Base-by-base conservation (phyloP, 2,113 vertebrate species). In the Nettapus auritus region DNA sequence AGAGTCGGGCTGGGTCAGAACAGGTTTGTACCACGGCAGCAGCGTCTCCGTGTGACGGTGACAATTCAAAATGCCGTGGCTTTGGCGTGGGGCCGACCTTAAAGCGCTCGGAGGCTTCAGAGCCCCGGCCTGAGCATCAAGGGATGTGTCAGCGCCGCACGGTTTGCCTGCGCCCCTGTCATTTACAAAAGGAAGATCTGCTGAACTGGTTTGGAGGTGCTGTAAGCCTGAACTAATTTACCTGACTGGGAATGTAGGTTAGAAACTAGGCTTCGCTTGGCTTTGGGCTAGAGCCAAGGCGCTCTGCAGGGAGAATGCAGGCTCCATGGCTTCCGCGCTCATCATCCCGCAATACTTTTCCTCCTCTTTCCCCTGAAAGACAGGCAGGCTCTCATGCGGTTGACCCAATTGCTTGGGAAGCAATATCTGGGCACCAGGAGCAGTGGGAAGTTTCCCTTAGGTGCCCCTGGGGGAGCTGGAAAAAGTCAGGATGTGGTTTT, bases 211-310 rank as follows among this genome's bases (percentile, higher is more conserved):
- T 93, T 90, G 90, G 57, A 84, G 63, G 52, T 93, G 80, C 84
- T 95, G 52, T 50, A 90, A 90, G 69, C 87, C 83, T 88, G 87
- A 77, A 80, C 88, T 95, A 76, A 88, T 95, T 93, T 90, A 95
- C 87, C 94, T 88, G 83, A 11, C 79, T 84, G 91, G 79, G 68
- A 93, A 95, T 95, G 79, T 93, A 90, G 94, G 94, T 93, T 95
- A 90, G 90, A 93, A 95, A 93, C 79, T 88, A 90, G 94, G 94
- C 90, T 93, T 92, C 1, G 31, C 73, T 92, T 89, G 86, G 77
- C 90, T 92, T 85, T 95, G 90, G 94, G 94, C 87, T 88, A 71
- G 80, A 2, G 83, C 93, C 93, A 95, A 59, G 5, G 3, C 0
- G 8, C 74, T 93, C 90, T 48, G 1, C 69, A 44, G 94, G 87